phyloP scores from a whole-genome alignment of 1,140 invertebrate species.

The Theocolax elegans region DNA sequence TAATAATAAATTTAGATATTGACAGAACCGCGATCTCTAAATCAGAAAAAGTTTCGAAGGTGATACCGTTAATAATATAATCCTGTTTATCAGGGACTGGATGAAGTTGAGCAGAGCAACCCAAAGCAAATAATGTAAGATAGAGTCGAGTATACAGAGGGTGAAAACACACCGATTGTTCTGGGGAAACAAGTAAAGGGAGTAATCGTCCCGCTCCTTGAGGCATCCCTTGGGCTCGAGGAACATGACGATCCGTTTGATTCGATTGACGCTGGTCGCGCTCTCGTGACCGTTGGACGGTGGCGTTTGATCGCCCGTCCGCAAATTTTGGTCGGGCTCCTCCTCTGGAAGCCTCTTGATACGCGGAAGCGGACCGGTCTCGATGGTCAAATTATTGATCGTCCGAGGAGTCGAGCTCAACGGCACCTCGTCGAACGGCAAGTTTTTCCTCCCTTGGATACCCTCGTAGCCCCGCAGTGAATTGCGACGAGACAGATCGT shows the following conservation, averaged over 20 bases:
- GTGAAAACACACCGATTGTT: conserved; percentile 75
- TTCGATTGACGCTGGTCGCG: conserved; percentile 60
- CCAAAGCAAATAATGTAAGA: too few species aligned
- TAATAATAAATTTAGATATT: too few species aligned
- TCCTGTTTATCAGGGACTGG: too few species aligned
- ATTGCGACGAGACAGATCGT: conserved; percentile 63
- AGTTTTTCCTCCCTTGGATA: conserved; percentile 55
- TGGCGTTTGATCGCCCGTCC: conserved; percentile 54
- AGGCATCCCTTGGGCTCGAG: conserved; percentile 83
- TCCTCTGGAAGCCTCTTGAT: conserved; percentile 63
- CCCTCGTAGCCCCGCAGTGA: conserved; percentile 63
- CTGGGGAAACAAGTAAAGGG: conserved; percentile 87
- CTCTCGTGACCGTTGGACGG: conserved; percentile 59
- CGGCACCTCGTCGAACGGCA: conserved; percentile 57
- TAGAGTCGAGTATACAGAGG: too few species aligned
- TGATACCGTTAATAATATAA: too few species aligned
- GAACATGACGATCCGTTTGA: conserved; percentile 75
- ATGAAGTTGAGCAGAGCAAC: too few species aligned
- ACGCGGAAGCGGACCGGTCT: conserved; percentile 60
- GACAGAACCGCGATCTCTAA: too few species aligned
- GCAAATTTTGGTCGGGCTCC: conserved; percentile 37
- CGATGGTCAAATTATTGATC: conserved; percentile 64
- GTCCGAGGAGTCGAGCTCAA: conserved; percentile 61
- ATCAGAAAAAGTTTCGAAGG: too few species aligned
- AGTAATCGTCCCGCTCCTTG: conserved; percentile 86